Conservation (phyloP, 2,888 invertebrate genomes). For the Limnephilus rhombicus region DNA sequence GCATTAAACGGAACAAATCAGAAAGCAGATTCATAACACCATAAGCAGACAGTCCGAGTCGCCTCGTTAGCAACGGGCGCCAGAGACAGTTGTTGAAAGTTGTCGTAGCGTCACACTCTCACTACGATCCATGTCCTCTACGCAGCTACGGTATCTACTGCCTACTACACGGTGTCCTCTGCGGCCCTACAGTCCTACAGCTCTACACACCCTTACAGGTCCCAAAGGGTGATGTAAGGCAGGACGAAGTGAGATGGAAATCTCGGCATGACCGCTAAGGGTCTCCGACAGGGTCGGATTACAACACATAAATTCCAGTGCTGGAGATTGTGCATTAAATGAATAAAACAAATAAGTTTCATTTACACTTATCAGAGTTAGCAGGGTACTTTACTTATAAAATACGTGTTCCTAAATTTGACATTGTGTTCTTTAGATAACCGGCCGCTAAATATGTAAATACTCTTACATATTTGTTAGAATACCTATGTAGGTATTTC, state of each 20-base stretch:
- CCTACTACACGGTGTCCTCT: neutral
- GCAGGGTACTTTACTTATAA: too few relatives aligned
- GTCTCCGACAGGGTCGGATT: neutral
- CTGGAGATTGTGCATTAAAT: neutral
- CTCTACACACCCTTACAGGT: neutral
- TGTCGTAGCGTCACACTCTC: conserved; percentile 32
- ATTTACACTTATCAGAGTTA: too few relatives aligned
- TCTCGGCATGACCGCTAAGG: conserved; percentile 51
- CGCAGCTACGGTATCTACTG: neutral
- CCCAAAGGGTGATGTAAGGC: conserved; percentile 36
- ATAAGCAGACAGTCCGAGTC: neutral
- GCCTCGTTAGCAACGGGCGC: conserved; percentile 24
- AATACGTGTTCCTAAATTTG: too few relatives aligned
- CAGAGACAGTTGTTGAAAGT: conserved; percentile 21
- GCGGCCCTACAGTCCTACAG: neutral
- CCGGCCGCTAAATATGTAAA: too few relatives aligned
- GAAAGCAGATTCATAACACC: neutral
- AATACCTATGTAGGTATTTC: too few relatives aligned
- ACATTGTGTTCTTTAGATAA: too few relatives aligned
- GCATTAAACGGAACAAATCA: neutral
- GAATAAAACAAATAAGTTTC: neutral
- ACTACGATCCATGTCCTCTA: neutral
- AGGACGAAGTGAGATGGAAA: conserved; percentile 41
- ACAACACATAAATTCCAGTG: neutral
- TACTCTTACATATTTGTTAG: too few relatives aligned